phyloP scores from a whole-genome alignment of 2,888 invertebrate genomes.

The Platerodrilus igneus region DNA sequence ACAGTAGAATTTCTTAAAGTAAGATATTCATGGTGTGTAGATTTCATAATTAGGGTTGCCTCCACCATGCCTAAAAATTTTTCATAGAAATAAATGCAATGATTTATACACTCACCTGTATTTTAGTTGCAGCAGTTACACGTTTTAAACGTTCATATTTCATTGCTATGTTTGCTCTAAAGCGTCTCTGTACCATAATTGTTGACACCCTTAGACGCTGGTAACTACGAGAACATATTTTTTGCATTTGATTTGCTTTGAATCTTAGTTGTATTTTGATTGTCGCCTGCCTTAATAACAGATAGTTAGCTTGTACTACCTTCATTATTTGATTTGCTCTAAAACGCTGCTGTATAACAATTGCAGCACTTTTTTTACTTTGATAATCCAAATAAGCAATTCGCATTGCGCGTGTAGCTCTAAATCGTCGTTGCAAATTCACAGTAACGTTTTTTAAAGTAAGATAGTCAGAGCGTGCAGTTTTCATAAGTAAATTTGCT shows the following conservation, averaged over 20 bases:
- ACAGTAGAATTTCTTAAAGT: conserved; percentile 40
- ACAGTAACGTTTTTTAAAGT: conserved; percentile 32
- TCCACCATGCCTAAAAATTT: no score
- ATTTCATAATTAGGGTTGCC: conserved; percentile 41
- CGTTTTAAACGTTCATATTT: conserved; percentile 9
- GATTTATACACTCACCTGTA: no score
- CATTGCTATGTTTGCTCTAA: conserved; percentile 27
- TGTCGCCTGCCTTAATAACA: conserved; percentile 23
- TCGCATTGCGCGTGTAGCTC: conserved; percentile 43
- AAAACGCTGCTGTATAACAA: conserved; percentile 46
- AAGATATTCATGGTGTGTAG: conserved; percentile 38
- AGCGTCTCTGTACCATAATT: conserved; percentile 36
- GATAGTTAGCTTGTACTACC: conserved; percentile 9
- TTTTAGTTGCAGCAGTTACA: no score
- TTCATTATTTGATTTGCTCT: conserved; percentile 25
- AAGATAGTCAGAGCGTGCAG: conserved; percentile 34
- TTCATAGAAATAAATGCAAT: no score
- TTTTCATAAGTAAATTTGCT: conserved; percentile 36
- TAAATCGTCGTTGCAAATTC: conserved; percentile 43
- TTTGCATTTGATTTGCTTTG: conserved; percentile 38
- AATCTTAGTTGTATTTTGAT: conserved; percentile 36
- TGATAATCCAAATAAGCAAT: conserved; percentile 43
- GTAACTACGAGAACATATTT: conserved; percentile 30
- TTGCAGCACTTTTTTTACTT: conserved; percentile 41
- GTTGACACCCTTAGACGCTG: conserved; percentile 29